Conservation (phyloP, 2,888 invertebrate species). For the Agrochola lota region DNA sequence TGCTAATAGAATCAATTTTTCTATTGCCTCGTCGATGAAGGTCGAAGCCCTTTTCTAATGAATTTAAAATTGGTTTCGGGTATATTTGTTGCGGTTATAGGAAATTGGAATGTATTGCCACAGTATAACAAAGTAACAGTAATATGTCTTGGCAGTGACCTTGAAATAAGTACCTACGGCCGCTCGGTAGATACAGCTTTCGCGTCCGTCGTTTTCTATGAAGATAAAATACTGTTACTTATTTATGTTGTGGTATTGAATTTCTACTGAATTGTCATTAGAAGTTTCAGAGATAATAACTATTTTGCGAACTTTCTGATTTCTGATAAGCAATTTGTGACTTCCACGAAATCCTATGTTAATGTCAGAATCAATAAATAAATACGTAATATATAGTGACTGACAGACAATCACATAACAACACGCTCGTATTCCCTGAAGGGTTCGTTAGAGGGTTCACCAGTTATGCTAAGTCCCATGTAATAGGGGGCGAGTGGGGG, state of each 20-base stretch:
- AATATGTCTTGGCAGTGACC: no score
- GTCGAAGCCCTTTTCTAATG: slow-evolving; percentile 8
- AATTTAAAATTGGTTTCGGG: slow-evolving; percentile 38
- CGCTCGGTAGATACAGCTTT: no score
- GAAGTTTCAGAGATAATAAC: neutral
- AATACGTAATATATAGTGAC: neutral
- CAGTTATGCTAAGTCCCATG: no score
- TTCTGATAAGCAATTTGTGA: no score
- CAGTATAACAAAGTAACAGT: no score
- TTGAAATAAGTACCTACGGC: no score
- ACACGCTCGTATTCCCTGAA: no score
- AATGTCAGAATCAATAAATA: neutral
- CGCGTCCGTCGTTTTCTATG: no score
- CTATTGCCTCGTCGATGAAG: neutral
- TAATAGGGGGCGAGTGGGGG: neutral
- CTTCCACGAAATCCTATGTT: neutral
- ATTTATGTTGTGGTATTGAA: neutral
- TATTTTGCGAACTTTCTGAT: neutral
- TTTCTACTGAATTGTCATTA: neutral
- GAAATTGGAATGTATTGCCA: slow-evolving; percentile 9
- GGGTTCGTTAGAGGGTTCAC: no score
- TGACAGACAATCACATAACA: neutral
- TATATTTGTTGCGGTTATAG: slow-evolving; percentile 8
- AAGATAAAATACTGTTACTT: no score
- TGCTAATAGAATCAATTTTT: slow-evolving; percentile 37